Evolutionary conservation across 2,888 invertebrate genomes (phyloP).

Genomic region (Hydrotaea diabolus): DNA sequence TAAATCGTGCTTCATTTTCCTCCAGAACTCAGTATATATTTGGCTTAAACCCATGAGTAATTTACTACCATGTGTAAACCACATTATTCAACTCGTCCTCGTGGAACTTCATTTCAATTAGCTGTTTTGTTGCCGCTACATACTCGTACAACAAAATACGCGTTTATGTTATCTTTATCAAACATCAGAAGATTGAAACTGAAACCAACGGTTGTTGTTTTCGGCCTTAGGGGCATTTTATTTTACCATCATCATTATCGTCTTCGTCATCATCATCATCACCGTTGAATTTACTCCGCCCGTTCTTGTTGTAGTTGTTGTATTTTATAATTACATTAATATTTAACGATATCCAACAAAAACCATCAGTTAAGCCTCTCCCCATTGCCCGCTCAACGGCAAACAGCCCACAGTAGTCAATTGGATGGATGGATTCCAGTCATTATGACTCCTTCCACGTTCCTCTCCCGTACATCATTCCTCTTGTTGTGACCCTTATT

Average conservation of each 20-base stretch:
- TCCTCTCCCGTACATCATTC: neutral
- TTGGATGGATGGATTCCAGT: constrained; percentile 15
- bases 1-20: too few relatives aligned
- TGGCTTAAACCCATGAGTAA: too few relatives aligned
- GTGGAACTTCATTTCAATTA: constrained; percentile 28
- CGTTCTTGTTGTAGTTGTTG: constrained; percentile 70
- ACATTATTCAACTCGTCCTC: neutral
- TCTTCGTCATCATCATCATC: constrained; percentile 57
- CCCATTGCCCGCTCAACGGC: neutral
- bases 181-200: constrained; percentile 9
- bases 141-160: constrained; percentile 66
- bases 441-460: neutral
- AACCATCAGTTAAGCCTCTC: constrained; percentile 29
- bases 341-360: constrained; percentile 74
- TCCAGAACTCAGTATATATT: too few relatives aligned
- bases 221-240: constrained; percentile 45
- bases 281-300: constrained; percentile 30
- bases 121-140: constrained; percentile 57
- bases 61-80: neutral
- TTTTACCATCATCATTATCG: constrained; percentile 43
- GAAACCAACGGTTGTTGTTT: constrained; percentile 6
- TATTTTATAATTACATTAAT: constrained; percentile 80
- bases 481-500: constrained; percentile 55
- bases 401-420: constrained; percentile 56
- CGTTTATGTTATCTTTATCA: constrained; percentile 36